Evolutionary conservation across 2,113 vertebrate genomes (phyloP), one percentile per base, ranked within the genome.

Genomic region (Pelvicachromis taeniatus): DNA sequence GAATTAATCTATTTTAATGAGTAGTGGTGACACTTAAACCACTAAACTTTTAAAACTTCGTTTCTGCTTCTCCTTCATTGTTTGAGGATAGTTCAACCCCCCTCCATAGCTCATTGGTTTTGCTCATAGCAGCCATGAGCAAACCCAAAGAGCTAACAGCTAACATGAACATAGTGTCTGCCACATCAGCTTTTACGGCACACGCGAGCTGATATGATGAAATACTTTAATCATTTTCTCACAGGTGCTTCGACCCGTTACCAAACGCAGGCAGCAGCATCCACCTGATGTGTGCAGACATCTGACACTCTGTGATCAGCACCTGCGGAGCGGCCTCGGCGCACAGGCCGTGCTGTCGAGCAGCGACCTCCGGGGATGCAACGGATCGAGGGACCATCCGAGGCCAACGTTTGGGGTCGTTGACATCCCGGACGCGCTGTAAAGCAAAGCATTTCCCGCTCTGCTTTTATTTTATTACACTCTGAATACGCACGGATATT

Each of bases 21-120:
- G 54, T 31, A 42, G n/a, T 0, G 6, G 9, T 40, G 50, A 81
- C 38, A 59, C 56, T 78, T 61, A 42, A 56, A 33, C 17, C 42
- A 23, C 23, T 40, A 12, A 82, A 68, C n/a, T 65, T 53, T 21
- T 7, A 14, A 26, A 70, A 58, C 21, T 45, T 55, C 21, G 10
- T 65, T 65, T 48, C 5, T 0, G 14, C 35, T 65, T 35, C 23
- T 0, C 2, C 0, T 9, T 59, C 5, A 0, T 40, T 16, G 4
- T 54, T 31, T 23, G 4, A 79, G 40, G 11, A 45, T 33, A 63
- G 29, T 11, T 59, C 3, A 40, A n/a, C n/a, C n/a, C n/a, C n/a
- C n/a, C n/a, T n/a, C n/a, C n/a, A n/a, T n/a, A n/a, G n/a, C n/a
- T n/a, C n/a, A n/a, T n/a, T n/a, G n/a, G n/a, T n/a, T n/a, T n/a